phyloP scores from a whole-genome alignment of 2,888 invertebrate species.

The Drosophila aldrichi region DNA sequence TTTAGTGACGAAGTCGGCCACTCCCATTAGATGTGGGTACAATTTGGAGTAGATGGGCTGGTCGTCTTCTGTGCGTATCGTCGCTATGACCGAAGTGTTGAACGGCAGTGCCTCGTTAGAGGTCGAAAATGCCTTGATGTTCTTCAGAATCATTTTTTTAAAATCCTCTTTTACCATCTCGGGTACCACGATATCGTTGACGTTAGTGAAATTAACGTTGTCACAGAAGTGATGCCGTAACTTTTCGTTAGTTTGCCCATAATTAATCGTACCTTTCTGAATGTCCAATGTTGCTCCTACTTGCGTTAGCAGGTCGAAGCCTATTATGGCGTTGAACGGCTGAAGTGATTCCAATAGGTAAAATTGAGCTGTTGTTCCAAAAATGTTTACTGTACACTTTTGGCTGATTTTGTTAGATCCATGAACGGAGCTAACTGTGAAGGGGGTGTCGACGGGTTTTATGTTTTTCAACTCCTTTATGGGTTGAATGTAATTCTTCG shows the following conservation, averaged over 20 bases:
- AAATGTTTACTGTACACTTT: background rate
- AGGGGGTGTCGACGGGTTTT: background rate
- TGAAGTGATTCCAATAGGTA: background rate
- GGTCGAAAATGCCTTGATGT: background rate
- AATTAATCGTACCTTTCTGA: too few species aligned
- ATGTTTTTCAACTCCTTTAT: background rate
- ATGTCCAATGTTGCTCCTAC: too few species aligned
- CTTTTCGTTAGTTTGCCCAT: too few species aligned
- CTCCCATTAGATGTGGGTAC: background rate
- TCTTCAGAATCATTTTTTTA: background rate
- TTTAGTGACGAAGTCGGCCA: background rate
- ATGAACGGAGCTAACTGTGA: background rate
- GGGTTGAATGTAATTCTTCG: slow-evolving; percentile 1
- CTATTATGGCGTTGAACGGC: background rate
- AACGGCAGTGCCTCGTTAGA: background rate
- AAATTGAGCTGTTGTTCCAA: background rate
- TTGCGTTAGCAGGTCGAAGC: background rate
- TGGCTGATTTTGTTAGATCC: background rate
- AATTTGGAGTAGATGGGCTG: background rate
- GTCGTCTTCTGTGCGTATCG: background rate
- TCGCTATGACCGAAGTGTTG: background rate
- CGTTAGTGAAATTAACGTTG: too few species aligned
- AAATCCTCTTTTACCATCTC: background rate
- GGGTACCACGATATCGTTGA: too few species aligned
- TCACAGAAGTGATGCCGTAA: too few species aligned